Evolutionary conservation across 2,113 vertebrate genomes (phyloP), one percentile per base, ranked within the genome.

Genomic region (Castor canadensis): DNA sequence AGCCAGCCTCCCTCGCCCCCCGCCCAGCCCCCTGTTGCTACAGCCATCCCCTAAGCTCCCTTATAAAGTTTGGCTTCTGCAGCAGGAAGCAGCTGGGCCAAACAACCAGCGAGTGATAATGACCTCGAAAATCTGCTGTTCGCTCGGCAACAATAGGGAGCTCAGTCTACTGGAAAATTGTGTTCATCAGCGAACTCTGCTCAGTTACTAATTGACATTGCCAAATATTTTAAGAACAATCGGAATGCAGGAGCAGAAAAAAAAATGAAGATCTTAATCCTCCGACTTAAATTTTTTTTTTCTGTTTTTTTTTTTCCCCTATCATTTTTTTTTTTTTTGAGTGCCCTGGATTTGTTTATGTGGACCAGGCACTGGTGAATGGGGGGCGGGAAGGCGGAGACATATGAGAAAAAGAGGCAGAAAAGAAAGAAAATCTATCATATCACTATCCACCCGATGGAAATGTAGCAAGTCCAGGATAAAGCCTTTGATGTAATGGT

Each of bases 171-270:
- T 99, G 99, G 99, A 99, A 99, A 99, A 99, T 99, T 99, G 99
- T 99, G 99, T 99, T 99, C 99, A 99, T 99, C 99, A 99, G 99
- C 99, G 99, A 99, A 99, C 99, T 99, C 99, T 99, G 99, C 99
- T 99, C 99, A 99, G 99, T 99, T 99, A 99, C 99, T 99, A 99
- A 99, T 99, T 99, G 99, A 99, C 99, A 99, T 99, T 99, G 99
- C 99, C 99, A 99, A 99, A 99, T 99, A 99, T 99, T 99, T 99
- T 99, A 99, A 99, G 99, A 99, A 99, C 99, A 99, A 99, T 99
- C 99, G 99, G 99, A 99, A 99, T 99, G 99, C 99, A 99, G 98
- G 98, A 98, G 98, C 98, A 99, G 98, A 98, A 98, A 58, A 58
- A 98, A 94, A 81, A 66, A 98, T 97, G 98, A 99, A 99, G 99